These are phyloP conservation scores for Bergia puertoricense DNA, from an alignment of 92 coral and sea anemone species.

Conservation along the genomic window DNA sequence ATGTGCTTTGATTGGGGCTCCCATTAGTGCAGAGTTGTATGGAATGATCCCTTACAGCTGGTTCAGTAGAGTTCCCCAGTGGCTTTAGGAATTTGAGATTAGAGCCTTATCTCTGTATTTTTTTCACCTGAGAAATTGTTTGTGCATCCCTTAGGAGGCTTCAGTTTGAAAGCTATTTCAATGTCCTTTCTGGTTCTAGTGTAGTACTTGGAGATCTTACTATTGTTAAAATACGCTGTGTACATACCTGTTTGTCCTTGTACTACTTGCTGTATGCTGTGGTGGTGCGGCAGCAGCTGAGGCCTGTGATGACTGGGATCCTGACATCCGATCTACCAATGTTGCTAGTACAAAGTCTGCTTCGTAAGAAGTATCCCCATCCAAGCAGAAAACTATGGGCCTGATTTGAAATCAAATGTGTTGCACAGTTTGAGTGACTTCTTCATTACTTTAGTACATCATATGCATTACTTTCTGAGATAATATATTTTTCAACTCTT, in stretches of 20 bases:
- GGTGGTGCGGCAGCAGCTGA: conserved; percentile 33
- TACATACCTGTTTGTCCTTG: conserved; percentile 23
- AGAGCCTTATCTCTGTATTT: too few species aligned
- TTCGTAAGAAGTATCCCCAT: conserved; percentile 87
- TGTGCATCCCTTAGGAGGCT: too few species aligned
- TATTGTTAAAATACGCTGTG: not conserved
- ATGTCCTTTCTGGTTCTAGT: too few species aligned
- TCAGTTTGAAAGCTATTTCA: too few species aligned
- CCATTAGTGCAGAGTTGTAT: too few species aligned
- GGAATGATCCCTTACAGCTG: too few species aligned
- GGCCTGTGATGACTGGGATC: conserved; percentile 63
- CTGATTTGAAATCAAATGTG: conserved; percentile 45
- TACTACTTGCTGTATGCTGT: conserved; percentile 5
- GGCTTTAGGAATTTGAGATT: too few species aligned
- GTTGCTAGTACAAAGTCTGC: conserved; percentile 98
- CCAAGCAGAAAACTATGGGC: conserved; percentile 96
- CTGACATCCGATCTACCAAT: conserved; percentile 69
- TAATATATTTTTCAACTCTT: not conserved
- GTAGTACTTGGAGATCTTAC: too few species aligned
- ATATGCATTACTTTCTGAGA: not conserved
- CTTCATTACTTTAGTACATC: too few species aligned
- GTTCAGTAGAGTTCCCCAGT: too few species aligned
- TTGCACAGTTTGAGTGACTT: not conserved
- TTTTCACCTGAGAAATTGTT: too few species aligned
- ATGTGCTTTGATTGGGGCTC: too few species aligned